Evolutionary conservation across 2,888 invertebrate genomes (phyloP).

Genomic region (Xylota segnis): DNA sequence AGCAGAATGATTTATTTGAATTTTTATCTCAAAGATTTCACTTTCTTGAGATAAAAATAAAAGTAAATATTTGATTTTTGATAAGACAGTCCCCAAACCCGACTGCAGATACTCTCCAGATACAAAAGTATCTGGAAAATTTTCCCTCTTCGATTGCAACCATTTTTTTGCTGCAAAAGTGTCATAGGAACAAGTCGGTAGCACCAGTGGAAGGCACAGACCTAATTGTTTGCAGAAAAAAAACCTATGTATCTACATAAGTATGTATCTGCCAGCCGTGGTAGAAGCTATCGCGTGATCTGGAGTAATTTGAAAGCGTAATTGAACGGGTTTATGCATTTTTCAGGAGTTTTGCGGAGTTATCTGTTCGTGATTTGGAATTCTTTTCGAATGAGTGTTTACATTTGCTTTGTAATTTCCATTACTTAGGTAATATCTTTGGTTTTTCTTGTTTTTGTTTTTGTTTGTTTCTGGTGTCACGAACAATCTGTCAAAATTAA

Average conservation of each 20-base stretch:
- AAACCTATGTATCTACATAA: neutral
- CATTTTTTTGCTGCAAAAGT: conserved; percentile 38
- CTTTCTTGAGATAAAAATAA: conserved; percentile 9
- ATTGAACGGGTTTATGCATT: conserved; percentile 67
- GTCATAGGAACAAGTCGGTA: conserved; percentile 38
- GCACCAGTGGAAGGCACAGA: neutral
- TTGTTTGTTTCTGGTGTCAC: conserved; percentile 46
- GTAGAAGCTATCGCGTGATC: conserved; percentile 56
- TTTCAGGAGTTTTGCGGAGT: conserved; percentile 50
- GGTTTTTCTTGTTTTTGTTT: neutral
- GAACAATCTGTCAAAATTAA: conserved; percentile 68
- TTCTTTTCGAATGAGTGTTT: conserved; percentile 49
- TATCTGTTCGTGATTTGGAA: conserved; percentile 66
- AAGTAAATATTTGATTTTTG: conserved; percentile 4
- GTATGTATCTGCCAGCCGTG: conserved; percentile 21
- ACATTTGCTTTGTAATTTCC: conserved; percentile 49
- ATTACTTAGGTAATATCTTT: conserved; percentile 27
- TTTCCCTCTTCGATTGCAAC: neutral
- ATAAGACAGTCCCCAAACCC: neutral
- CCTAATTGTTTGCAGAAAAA: conserved; percentile 2
- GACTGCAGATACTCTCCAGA: neutral
- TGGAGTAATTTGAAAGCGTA: conserved; percentile 54
- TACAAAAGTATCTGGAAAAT: neutral
- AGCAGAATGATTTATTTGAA: neutral
- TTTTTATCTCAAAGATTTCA: neutral